A percentile compares a stretch with the other conserved stretches of the same genome.
Evolutionary conservation across 1,140 invertebrate species (phyloP).

Genomic region (Tribolium madens): DNA sequence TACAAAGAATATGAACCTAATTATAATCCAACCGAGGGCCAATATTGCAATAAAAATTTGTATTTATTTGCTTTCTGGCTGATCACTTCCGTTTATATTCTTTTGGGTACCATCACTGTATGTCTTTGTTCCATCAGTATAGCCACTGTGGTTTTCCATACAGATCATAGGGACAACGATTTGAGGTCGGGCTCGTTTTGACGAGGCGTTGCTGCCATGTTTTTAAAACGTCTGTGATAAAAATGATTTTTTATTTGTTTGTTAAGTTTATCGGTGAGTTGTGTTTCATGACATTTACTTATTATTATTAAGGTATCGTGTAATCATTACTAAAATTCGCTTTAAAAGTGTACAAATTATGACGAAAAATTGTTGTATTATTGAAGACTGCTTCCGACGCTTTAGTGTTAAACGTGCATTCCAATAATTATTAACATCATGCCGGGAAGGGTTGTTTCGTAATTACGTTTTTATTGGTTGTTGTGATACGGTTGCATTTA

Average conservation of each 20-base stretch:
- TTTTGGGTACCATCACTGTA: constrained; percentile 68
- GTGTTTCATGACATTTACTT: not conserved
- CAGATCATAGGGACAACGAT: constrained; percentile 54
- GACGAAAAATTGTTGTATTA: constrained; percentile 8
- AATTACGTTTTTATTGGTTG: constrained; percentile 3
- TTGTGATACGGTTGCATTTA: not conserved
- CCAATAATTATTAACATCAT: constrained; percentile 4
- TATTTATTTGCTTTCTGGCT: constrained; percentile 80
- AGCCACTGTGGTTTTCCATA: constrained; percentile 68
- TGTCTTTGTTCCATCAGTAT: constrained; percentile 72
- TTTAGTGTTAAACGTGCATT: constrained; percentile 19
- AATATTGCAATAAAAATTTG: constrained; percentile 75
- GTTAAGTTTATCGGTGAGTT: constrained; percentile 28
- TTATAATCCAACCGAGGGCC: constrained; percentile 67
- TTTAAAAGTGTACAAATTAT: constrained; percentile 23
- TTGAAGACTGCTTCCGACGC: constrained; percentile 29
- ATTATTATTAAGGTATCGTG: constrained; percentile 20
- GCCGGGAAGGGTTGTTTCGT: constrained; percentile 8
- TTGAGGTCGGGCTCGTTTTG: constrained; percentile 25
- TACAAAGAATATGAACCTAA: constrained; percentile 75
- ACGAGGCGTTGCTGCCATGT: constrained; percentile 31
- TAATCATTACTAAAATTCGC: constrained; percentile 21
- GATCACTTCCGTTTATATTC: constrained; percentile 73
- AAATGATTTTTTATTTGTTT: constrained; percentile 32
- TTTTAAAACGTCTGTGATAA: constrained; percentile 48